Base-by-base conservation (phyloP, 2,113 vertebrate species). In the Xenus cinereus region DNA sequence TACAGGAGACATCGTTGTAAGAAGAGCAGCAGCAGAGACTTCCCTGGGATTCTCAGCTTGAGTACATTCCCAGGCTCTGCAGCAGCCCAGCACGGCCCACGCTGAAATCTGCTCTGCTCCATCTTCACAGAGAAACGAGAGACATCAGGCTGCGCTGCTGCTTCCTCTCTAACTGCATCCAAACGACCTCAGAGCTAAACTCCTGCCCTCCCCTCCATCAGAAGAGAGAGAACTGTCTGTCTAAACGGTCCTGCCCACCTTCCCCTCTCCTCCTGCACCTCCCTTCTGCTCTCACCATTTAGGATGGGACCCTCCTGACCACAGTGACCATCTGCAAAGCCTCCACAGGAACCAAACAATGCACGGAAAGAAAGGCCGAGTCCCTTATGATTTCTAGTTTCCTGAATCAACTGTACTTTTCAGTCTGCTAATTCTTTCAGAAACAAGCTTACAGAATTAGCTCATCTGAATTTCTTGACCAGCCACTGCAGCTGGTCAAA, bases 1-100 rank as follows among this genome's bases (percentile, higher is more conserved):
- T 9, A 28, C 30, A 53, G 43, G 9, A 64, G 54, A 57, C 37
- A 9, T 9, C 1, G 0, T 0, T 41, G 8, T 35, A 50, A 62
- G 46, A 50, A 28, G 26, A 80, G 46, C 51, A 59, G 71, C 71
- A 68, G 83, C 37, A 32, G 4, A 63, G 60, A 45, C 41, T 30
- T n/a, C 75, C 64, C 8, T 1, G 3, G 59, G 64, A 56, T 74
- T 83, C 54, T 95, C 60, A 46, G 7, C 41, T 19, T 30, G 10
- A 89, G 63, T 20, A 51, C 41, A 26, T 67, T 62, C 15, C 33
- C 77, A 74, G 41, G 48, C 37, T 20, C 37, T 53, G 37, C 37
- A 64, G 81, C 72, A 54, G 86, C 54, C 60, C 72, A 90, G 33
- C 19, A 30, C 77, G 74, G 72, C 77, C 77, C 66, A 59, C 9